Evolutionary conservation across 2,797 vertebrate genomes (phyloP), one percentile per base, ranked within the genome.

Genomic region (Sebastes elongatus): DNA sequence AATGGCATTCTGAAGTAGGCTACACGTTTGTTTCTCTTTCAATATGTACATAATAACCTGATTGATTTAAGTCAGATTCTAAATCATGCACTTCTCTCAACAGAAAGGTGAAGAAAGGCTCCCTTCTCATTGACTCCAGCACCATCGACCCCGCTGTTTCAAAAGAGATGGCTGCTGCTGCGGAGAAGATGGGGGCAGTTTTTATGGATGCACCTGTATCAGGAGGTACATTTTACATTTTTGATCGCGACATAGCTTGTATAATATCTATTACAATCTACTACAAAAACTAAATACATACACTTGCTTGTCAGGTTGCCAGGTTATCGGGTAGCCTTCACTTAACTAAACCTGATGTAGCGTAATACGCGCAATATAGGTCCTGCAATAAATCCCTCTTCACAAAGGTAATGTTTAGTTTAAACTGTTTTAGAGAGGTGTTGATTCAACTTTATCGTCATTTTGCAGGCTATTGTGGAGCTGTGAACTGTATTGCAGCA

Each of bases 201-300:
- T 99, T 99, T 85, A 99, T 99, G 99, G 99, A 99, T 90, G 98
- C 98, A 22, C 99, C 98, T 23, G 99, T 99, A 82, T 99, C 99
- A 87, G 99, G 98, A 95, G 99, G 98, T 99, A 95, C 94, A 86
- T 64, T 70, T 55, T 28, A 64, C 23, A 16, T n/a, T 35, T 70
- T n/a, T 14, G 3, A 67, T 62, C 0, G 22, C 0, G 1, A 42
- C n/a, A 6, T 23, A 53, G 2, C 6, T 57, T 22, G 35, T 27
- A 4, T 42, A 14, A 32, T 23, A 27, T 66, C 10, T 22, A 23
- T 7, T 35, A 25, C 11, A 35, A 46, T 67, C 16, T 20, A n/a
- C 3, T 49, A 32, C 8, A 30, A 9, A 28, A 16, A 52, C 14
- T 64, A 68, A 70, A 49, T 63, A 13, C 16, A 28, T 20, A 56